Percentiles rank a stretch among this genome's conserved stretches.
These are phyloP conservation scores for Dendroctonus ponderosae DNA, from an alignment of 1,140 invertebrate species.

Conservation along the genomic window DNA sequence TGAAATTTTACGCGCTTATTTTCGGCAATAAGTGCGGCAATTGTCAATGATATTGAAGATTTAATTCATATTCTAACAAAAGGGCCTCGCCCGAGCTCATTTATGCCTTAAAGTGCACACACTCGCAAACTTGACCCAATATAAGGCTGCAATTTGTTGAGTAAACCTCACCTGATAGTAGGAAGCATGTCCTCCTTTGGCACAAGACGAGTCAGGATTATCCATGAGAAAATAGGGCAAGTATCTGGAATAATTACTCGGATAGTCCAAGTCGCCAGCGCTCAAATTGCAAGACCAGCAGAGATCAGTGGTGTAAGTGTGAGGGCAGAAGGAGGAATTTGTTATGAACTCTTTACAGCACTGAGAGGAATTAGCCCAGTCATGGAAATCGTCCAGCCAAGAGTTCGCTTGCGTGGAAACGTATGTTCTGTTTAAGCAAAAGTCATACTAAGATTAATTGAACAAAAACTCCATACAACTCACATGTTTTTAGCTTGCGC, in stretches of 20 bases:
- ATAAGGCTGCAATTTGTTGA: no score
- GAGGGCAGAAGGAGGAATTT: slow-evolving; percentile 66
- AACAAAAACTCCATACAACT: slow-evolving; percentile 36
- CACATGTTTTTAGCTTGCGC: slow-evolving; percentile 64
- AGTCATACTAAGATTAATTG: not conserved
- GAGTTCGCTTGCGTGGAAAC: slow-evolving; percentile 74
- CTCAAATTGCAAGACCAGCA: slow-evolving; percentile 44
- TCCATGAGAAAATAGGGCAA: slow-evolving; percentile 80
- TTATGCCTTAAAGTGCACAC: no score
- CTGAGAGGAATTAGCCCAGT: slow-evolving; percentile 65
- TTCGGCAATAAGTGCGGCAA: no score
- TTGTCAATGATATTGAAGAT: no score
- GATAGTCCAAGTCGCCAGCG: slow-evolving; percentile 36
- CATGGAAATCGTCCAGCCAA: slow-evolving; percentile 91
- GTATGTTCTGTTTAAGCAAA: slow-evolving; percentile 60
- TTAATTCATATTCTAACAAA: no score
- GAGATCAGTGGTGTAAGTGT: slow-evolving; percentile 42
- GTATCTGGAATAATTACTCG: slow-evolving; percentile 68
- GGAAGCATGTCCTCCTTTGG: slow-evolving; percentile 74
- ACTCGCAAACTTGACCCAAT: no score
- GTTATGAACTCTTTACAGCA: slow-evolving; percentile 65
- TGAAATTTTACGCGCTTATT: no score
- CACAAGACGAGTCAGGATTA: slow-evolving; percentile 72
- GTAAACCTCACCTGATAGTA: slow-evolving; percentile 62
- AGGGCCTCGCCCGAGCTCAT: no score